Base-by-base conservation (phyloP, 64 coral and sea anemone genomes). In the Montipora foliosa region DNA sequence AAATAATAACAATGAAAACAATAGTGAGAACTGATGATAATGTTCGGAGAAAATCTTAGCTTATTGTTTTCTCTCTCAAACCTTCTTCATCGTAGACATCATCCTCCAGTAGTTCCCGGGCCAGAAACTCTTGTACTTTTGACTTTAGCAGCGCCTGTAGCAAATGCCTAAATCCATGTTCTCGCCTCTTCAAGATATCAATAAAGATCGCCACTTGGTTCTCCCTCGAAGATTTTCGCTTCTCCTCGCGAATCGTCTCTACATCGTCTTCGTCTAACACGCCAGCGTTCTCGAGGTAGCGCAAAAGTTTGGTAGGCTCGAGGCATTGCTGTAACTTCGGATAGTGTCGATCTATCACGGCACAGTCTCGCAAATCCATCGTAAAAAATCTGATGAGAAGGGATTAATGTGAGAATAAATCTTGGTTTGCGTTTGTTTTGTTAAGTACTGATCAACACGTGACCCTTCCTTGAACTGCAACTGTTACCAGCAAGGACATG, bases 91-190 rank as follows among this genome's bases (percentile, higher is more conserved):
- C 83, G 67, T 87, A 93, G 14, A 69, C 76, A 49, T 87, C 75
- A 78, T 93, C 84, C 53, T 68, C 84, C n/a, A 93, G 77, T 8
- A 93, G 66, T 74, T 93, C 92, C 51, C 84, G 78, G 4, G 84
- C 92, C 44, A 93, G 69, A 52, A 73, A 78, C 52, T 88, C 84
- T 21, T 93, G 84, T 12, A 67, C 74, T 53, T 93, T 77, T 1
- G 61, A 73, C 9, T 58, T 52, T 62, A 93, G 73, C 51, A 93
- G 78, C 7, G 55, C 74, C 78, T 88, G 83, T 44, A 93, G 76
- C 10, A 93, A 82, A 70, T 81, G 47, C 61, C 47, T 79, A 17
- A 93, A 49, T 7, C 92, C 92, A 17, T 93, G 9, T 70, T 79
- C 61, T 55, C 81, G 77, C 15, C 24, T 93, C 29, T 74, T 78